Percentiles rank a stretch among this genome's conserved stretches.
phyloP scores from a whole-genome alignment of 2,113 vertebrate genomes.

The Athene noctua region DNA sequence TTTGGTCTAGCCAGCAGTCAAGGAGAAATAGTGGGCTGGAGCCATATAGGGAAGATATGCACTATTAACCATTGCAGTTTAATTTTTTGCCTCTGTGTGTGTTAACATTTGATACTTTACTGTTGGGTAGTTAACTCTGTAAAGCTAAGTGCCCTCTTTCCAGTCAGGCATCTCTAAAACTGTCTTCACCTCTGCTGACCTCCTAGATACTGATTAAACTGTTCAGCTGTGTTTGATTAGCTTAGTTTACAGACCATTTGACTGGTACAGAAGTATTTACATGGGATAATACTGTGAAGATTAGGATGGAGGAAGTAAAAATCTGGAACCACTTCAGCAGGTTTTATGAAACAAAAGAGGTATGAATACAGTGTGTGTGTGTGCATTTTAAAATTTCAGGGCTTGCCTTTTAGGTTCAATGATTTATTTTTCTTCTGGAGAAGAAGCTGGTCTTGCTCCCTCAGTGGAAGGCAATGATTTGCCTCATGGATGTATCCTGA shows the following conservation, averaged over 20 bases:
- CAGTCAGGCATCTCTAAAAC: conserved; percentile 3
- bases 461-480: not conserved
- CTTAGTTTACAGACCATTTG: conserved; percentile 45
- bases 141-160: conserved; percentile 34
- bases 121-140: conserved; percentile 35
- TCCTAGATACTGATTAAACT: conserved; percentile 46
- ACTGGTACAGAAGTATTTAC: not conserved
- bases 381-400: not conserved
- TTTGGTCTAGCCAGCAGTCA: conserved; percentile 26
- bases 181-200: conserved; percentile 22
- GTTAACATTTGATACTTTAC: conserved; percentile 20
- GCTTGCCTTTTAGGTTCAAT: not conserved
- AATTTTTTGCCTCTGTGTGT: not conserved
- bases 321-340: not conserved
- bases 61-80: conserved; percentile 51
- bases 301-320: not conserved
- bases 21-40: conserved; percentile 39
- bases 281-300: not conserved
- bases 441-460: not conserved
- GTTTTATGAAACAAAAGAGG: not conserved
- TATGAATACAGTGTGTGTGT: not conserved
- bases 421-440: not conserved
- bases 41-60: conserved; percentile 22
- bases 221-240: conserved; percentile 45
- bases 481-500: rapidly evolving